phyloP scores from a whole-genome alignment of 2,113 vertebrate genomes.

The Peromyscus maniculatus region DNA sequence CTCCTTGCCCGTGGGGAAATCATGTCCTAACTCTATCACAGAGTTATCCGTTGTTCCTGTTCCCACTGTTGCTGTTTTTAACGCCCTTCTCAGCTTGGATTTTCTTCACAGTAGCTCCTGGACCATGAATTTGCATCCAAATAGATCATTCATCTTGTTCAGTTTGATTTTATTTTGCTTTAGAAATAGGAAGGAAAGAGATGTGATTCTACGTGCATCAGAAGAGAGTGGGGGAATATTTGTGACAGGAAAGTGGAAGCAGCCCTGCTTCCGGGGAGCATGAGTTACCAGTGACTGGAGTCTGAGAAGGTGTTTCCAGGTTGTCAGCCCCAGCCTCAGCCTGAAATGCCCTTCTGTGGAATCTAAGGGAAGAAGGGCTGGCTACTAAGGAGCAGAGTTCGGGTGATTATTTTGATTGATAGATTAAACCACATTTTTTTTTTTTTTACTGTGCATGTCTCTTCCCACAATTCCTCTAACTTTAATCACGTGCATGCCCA shows the following conservation, averaged over 20 bases:
- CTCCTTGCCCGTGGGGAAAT: neutral
- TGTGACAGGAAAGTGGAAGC: neutral
- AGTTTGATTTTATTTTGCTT: conserved; percentile 27
- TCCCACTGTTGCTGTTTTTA: neutral
- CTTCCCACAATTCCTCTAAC: neutral
- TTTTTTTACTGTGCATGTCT: neutral
- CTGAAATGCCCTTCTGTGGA: neutral
- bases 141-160: neutral
- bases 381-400: neutral
- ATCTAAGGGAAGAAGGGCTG: neutral
- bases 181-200: neutral
- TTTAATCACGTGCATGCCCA: neutral
- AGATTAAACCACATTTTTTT: neutral
- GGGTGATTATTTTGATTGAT: neutral
- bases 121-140: neutral
- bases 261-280: neutral
- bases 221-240: neutral
- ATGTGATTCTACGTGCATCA: neutral
- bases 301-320: neutral
- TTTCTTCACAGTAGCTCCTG: neutral
- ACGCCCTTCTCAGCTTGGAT: neutral
- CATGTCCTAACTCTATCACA: neutral
- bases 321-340: neutral
- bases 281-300: neutral
- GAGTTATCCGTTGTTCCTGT: neutral